These are phyloP conservation scores for Rhodeus uyekii DNA, from an alignment of 2,797 vertebrate species.

Conservation along the genomic window DNA sequence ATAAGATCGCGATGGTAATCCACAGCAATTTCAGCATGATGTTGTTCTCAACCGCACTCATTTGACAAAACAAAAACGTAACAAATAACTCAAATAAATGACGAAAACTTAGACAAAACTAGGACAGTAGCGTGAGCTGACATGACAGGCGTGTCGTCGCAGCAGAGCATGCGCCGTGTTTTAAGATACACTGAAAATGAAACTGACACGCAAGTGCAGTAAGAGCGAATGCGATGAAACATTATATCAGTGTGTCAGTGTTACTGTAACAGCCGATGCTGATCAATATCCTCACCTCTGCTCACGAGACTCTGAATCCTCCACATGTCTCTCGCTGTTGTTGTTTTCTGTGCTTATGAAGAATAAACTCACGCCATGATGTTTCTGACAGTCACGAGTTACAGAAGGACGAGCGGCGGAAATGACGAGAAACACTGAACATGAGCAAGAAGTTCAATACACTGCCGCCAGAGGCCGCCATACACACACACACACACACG, in stretches of 20 bases:
- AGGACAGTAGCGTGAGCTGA: too few species aligned
- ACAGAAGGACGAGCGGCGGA: not conserved
- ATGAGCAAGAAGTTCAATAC: not conserved
- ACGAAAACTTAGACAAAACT: too few species aligned
- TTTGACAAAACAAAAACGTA: too few species aligned
- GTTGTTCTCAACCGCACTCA: too few species aligned
- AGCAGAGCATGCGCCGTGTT: too few species aligned
- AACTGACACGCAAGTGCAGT: not conserved
- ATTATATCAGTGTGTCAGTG: not conserved
- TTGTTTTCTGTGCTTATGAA: not conserved
- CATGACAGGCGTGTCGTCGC: too few species aligned
- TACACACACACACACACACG: not conserved
- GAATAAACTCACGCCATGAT: slow-evolving; percentile 27
- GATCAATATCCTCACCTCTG: slow-evolving; percentile 18
- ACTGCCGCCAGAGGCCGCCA: not conserved
- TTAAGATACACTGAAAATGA: too few species aligned
- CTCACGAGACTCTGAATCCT: slow-evolving; percentile 7
- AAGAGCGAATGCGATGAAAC: not conserved
- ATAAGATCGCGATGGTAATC: too few species aligned
- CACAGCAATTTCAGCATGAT: too few species aligned
- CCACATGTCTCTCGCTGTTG: not conserved
- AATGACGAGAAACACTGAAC: not conserved
- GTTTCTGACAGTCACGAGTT: slow-evolving; percentile 11
- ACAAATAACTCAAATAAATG: too few species aligned
- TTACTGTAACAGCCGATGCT: not conserved